A percentile compares a stretch with the other conserved stretches of the same genome.
Evolutionary conservation across 2,113 vertebrate species (phyloP).

Genomic region (Bujurquina vittata): DNA sequence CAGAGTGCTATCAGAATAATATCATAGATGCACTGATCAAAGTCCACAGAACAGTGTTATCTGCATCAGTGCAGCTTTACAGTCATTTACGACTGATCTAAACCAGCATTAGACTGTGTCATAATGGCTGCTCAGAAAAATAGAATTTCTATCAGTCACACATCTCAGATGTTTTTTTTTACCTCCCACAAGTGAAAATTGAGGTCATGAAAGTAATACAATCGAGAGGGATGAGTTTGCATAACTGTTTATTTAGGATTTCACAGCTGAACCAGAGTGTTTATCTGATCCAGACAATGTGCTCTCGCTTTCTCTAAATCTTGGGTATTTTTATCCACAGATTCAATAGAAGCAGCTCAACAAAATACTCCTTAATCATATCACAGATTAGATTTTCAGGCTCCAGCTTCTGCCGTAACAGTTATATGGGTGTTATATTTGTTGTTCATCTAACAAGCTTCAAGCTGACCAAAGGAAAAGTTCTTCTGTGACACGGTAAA

Average conservation of each 20-base stretch:
- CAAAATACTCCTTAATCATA: background rate
- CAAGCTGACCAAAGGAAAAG: background rate
- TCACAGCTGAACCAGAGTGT: background rate
- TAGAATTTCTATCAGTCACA: background rate
- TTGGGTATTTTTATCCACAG: background rate
- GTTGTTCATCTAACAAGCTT: background rate
- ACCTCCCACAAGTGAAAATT: background rate
- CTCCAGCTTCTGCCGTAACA: fast-evolving
- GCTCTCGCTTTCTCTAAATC: background rate
- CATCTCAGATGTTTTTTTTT: constrained; percentile 1
- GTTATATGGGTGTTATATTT: background rate
- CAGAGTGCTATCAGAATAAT: background rate
- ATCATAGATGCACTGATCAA: constrained; percentile 27
- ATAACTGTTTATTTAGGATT: background rate
- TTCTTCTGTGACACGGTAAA: background rate
- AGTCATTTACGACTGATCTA: constrained; percentile 42
- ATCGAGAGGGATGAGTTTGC: background rate
- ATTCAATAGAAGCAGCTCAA: background rate
- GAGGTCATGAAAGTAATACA: background rate
- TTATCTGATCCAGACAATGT: constrained; percentile 30
- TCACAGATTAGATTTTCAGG: background rate
- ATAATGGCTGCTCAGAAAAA: background rate
- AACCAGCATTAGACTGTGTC: constrained; percentile 14
- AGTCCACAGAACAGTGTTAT: constrained; percentile 54
- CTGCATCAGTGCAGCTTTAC: constrained; percentile 36